phyloP scores from a whole-genome alignment of 1,140 invertebrate genomes.

The Procambarus virginalis region DNA sequence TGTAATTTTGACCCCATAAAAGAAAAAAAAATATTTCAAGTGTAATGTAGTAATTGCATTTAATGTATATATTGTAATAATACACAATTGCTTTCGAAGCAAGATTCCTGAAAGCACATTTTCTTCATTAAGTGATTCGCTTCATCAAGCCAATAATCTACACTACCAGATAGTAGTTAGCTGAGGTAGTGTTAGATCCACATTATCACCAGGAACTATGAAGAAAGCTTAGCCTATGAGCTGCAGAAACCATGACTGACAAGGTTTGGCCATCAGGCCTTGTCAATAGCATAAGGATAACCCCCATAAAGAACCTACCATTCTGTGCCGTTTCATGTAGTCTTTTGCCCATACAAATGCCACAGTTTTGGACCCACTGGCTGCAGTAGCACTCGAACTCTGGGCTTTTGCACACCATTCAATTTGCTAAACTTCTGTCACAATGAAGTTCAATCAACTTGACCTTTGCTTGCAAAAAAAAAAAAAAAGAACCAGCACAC shows the following conservation, averaged over 20 bases:
- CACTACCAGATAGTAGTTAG: not conserved
- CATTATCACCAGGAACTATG: not conserved
- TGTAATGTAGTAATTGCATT: not conserved
- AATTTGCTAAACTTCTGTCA: not conserved
- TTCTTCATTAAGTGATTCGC: not conserved
- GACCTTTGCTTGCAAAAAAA: not conserved
- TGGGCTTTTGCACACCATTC: not conserved
- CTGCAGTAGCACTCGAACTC: not conserved
- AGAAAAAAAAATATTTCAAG: not conserved
- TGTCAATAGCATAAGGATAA: not conserved
- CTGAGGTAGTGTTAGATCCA: not conserved
- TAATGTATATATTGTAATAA: not conserved
- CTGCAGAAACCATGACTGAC: not conserved
- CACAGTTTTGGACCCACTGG: not conserved
- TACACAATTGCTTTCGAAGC: slow-evolving; percentile 26
- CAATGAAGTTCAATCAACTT: not conserved
- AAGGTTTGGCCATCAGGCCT: not conserved
- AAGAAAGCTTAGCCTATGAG: not conserved
- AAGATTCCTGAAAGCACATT: slow-evolving; percentile 19
- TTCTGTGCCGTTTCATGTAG: not conserved
- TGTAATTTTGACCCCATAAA: no score
- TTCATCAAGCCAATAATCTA: slow-evolving; percentile 3
- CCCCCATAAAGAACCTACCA: not conserved
- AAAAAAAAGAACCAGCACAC: not conserved
- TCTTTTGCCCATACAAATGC: not conserved